phyloP scores from a whole-genome alignment of 2,113 vertebrate genomes.

The Phrynosoma platyrhinos region DNA sequence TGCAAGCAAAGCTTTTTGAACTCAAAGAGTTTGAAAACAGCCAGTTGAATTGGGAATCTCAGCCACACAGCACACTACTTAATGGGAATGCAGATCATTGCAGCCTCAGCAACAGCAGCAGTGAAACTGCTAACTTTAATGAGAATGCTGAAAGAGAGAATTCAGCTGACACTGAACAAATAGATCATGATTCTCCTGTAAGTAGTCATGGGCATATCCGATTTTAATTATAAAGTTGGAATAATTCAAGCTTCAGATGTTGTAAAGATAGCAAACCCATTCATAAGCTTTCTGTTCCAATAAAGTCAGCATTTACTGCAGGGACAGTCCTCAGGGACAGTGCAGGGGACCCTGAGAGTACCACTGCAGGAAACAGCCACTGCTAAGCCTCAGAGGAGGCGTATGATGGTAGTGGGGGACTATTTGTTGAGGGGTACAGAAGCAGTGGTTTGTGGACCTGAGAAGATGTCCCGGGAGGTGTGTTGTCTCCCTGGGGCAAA shows the following conservation, averaged over 20 bases:
- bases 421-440: too few relatives aligned
- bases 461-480: too few relatives aligned
- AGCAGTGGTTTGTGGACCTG: too few relatives aligned
- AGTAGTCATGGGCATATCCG: conserved; percentile 53
- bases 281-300: not conserved
- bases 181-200: conserved; percentile 75
- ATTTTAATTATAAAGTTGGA: conserved; percentile 3
- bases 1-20: conserved; percentile 88
- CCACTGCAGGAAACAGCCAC: too few relatives aligned
- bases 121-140: conserved; percentile 82
- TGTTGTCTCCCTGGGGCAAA: too few relatives aligned
- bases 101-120: conserved; percentile 84
- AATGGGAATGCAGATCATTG: conserved; percentile 84
- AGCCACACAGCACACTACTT: conserved; percentile 83
- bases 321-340: too few relatives aligned
- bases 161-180: conserved; percentile 74
- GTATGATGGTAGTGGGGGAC: too few relatives aligned
- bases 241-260: not conserved
- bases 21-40: conserved; percentile 87
- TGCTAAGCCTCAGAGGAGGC: too few relatives aligned
- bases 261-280: not conserved
- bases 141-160: conserved; percentile 77
- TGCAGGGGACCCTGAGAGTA: too few relatives aligned
- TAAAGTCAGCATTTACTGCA: not conserved
- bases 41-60: conserved; percentile 86